A percentile compares a stretch with the other conserved stretches of the same genome.
These are phyloP conservation scores for Drosophila ironensis DNA, from an alignment of 1,140 invertebrate species.

Conservation along the genomic window DNA sequence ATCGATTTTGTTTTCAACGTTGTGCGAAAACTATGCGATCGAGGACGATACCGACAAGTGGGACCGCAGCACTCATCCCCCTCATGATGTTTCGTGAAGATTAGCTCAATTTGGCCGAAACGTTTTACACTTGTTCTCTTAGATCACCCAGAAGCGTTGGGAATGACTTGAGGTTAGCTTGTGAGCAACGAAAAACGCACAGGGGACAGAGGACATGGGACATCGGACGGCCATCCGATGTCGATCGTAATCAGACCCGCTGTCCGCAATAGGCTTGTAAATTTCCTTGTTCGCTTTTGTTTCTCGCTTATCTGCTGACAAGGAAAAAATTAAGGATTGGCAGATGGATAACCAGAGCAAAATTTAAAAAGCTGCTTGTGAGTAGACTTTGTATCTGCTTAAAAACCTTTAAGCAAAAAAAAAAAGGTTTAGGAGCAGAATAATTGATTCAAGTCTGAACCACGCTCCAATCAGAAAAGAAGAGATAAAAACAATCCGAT, in stretches of 20 bases:
- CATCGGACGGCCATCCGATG: slow-evolving; percentile 24
- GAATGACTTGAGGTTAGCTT: slow-evolving; percentile 32
- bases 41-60: background rate
- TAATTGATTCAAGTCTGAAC: too few species aligned
- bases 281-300: slow-evolving; percentile 44
- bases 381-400: too few species aligned
- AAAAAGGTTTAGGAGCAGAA: too few species aligned
- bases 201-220: background rate
- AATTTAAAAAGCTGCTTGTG: too few species aligned
- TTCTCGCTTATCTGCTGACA: slow-evolving; percentile 66
- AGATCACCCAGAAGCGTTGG: slow-evolving; percentile 13
- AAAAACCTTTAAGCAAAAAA: too few species aligned
- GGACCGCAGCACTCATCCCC: background rate
- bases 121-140: slow-evolving; percentile 68
- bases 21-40: slow-evolving; percentile 53
- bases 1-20: slow-evolving; percentile 13
- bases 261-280: slow-evolving; percentile 58
- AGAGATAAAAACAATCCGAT: too few species aligned
- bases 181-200: too few species aligned
- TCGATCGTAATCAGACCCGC: slow-evolving; percentile 64
- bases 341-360: background rate
- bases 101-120: slow-evolving; percentile 75
- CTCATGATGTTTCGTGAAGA: slow-evolving; percentile 47
- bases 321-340: slow-evolving; percentile 16
- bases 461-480: too few species aligned